These are phyloP conservation scores for Syncerus caffer DNA, from an alignment of 2,797 vertebrate species.

Conservation along the genomic window DNA sequence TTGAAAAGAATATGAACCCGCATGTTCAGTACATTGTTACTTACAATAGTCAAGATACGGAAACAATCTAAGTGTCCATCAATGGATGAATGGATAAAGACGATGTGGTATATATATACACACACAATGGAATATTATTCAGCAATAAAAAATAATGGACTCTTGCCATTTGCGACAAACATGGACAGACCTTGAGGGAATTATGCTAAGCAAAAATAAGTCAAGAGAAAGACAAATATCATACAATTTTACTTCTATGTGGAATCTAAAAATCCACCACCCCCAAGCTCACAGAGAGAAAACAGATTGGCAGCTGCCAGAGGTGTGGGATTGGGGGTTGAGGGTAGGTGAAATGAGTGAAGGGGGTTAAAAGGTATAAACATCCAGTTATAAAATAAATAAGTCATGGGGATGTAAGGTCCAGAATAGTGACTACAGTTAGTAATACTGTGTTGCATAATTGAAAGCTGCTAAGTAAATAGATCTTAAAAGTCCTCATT, in stretches of 20 bases:
- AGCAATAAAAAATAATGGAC: background rate
- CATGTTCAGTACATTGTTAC: background rate
- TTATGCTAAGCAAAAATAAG: background rate
- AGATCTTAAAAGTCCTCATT: background rate
- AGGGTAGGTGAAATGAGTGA: background rate
- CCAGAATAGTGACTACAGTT: background rate
- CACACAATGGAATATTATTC: background rate
- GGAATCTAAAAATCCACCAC: background rate
- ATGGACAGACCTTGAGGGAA: background rate
- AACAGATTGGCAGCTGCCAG: background rate
- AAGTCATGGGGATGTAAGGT: background rate
- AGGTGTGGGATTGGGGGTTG: background rate
- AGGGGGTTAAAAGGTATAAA: background rate
- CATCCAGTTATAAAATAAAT: background rate
- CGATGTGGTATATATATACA: rapidly evolving
- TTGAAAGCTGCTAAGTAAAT: background rate
- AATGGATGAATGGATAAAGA: background rate
- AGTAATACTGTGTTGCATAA: background rate
- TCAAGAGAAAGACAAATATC: background rate
- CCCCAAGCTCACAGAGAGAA: background rate
- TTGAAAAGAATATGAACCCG: background rate
- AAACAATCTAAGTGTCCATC: background rate
- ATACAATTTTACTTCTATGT: background rate
- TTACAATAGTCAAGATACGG: background rate
- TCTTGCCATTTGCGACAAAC: background rate